Percentiles rank a stretch among this genome's conserved stretches.
phyloP scores from a whole-genome alignment of 2,888 invertebrate genomes.

The Heteromurus nitidus region DNA sequence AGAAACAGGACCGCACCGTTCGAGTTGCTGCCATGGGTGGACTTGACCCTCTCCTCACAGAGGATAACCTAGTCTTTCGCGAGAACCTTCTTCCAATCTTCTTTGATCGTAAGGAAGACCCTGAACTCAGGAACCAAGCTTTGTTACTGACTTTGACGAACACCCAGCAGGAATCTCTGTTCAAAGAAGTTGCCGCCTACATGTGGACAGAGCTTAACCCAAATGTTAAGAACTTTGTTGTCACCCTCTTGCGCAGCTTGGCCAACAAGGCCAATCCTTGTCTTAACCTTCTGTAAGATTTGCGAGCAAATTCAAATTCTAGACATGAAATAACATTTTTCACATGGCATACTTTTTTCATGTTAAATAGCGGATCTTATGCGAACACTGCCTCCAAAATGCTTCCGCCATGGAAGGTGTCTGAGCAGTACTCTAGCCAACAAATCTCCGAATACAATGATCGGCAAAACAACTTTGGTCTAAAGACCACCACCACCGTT shows the following conservation, averaged over 20 bases:
- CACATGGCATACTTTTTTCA: background rate
- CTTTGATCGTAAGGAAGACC: conserved; percentile 68
- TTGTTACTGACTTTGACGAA: conserved; percentile 60
- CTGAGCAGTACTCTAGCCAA: conserved; percentile 69
- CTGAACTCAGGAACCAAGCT: conserved; percentile 69
- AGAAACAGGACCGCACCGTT: conserved; percentile 68
- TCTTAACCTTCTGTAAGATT: conserved; percentile 20
- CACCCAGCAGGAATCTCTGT: conserved; percentile 61
- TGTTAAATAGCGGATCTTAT: conserved; percentile 67
- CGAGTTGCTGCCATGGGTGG: conserved; percentile 72
- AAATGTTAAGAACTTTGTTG: conserved; percentile 72
- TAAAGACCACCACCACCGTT: conserved; percentile 69
- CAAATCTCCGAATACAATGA: conserved; percentile 73
- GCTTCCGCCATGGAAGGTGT: conserved; percentile 67
- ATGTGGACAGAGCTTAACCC: conserved; percentile 72
- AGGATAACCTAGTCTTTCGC: conserved; percentile 61
- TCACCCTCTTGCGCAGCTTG: conserved; percentile 65
- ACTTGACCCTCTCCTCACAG: conserved; percentile 65
- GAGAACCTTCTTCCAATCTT: conserved; percentile 71
- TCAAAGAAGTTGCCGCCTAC: conserved; percentile 68
- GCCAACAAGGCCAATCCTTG: conserved; percentile 68
- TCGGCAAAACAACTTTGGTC: conserved; percentile 72
- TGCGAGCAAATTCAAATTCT: background rate
- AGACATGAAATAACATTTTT: background rate
- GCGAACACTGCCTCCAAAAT: conserved; percentile 68